A percentile compares a stretch with the other conserved stretches of the same genome.
These are phyloP conservation scores for Simalia tracyae DNA, from an alignment of 2,797 vertebrate species.

Conservation along the genomic window DNA sequence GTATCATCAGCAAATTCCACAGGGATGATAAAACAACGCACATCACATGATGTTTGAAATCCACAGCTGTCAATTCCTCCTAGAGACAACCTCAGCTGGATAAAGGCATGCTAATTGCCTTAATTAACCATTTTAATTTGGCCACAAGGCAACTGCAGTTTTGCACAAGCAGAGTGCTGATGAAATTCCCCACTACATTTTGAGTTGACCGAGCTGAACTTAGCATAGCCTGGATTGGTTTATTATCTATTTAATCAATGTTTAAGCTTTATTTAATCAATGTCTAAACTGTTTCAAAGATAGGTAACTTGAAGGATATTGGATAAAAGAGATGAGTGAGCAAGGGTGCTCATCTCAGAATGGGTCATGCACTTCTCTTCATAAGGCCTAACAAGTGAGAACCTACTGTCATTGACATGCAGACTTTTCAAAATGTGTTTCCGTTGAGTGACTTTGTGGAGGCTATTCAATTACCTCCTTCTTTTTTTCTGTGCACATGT, in stretches of 20 bases:
- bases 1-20: not conserved
- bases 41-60: conserved; percentile 21
- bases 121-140: conserved; percentile 27
- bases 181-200: conserved; percentile 44
- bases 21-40: not conserved
- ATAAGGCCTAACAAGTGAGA: not conserved
- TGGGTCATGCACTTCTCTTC: not conserved
- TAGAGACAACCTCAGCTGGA: conserved; percentile 24
- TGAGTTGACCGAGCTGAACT: conserved; percentile 2
- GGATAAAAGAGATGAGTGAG: not conserved
- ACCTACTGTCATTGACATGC: not conserved
- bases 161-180: conserved; percentile 37
- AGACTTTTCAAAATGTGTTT: not conserved
- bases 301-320: not conserved
- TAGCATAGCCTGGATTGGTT: not conserved
- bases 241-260: not conserved
- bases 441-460: not conserved
- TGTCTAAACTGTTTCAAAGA: not conserved
- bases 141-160: conserved; percentile 1
- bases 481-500: not conserved
- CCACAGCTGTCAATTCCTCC: conserved; percentile 20
- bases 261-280: not conserved
- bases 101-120: conserved; percentile 14
- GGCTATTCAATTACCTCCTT: not conserved
- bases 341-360: not conserved